Percentiles rank a stretch among this genome's conserved stretches.
Conservation (phyloP, 2,888 invertebrate species). For the Orchesellides sinensis region DNA sequence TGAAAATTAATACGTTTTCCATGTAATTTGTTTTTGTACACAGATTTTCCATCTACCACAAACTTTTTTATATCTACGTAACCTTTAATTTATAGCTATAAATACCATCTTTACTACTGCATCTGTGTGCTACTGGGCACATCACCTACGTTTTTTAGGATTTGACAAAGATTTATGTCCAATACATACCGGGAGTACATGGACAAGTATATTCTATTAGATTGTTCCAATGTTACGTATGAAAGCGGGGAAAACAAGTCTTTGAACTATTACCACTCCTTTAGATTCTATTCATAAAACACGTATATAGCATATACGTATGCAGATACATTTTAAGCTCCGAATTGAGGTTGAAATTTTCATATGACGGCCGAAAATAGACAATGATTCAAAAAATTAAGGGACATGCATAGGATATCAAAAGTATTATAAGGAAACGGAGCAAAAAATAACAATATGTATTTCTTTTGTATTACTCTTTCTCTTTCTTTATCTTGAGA, state of each 20-base stretch:
- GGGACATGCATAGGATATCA: conserved; percentile 19
- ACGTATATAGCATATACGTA: too few relatives aligned
- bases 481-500: conserved; percentile 50
- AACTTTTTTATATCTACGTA: background rate
- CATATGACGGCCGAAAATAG: conserved; percentile 64
- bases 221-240: too few relatives aligned
- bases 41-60: conserved; percentile 50
- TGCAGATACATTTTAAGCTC: too few relatives aligned
- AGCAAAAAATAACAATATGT: conserved; percentile 62
- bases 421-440: conserved; percentile 67
- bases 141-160: background rate
- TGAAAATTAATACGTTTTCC: conserved; percentile 66
- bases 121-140: conserved; percentile 20
- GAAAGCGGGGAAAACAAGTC: background rate
- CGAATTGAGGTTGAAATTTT: conserved; percentile 14
- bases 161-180: conserved; percentile 60
- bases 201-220: background rate
- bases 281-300: background rate
- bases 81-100: background rate
- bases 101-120: too few relatives aligned
- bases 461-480: conserved; percentile 42
- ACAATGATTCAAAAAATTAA: conserved; percentile 70
- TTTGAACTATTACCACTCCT: conserved; percentile 50
- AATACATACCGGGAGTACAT: conserved; percentile 17
- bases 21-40: conserved; percentile 58